These are phyloP conservation scores for Tenualosa ilisha DNA, from an alignment of 2,797 vertebrate genomes.

Conservation along the genomic window DNA sequence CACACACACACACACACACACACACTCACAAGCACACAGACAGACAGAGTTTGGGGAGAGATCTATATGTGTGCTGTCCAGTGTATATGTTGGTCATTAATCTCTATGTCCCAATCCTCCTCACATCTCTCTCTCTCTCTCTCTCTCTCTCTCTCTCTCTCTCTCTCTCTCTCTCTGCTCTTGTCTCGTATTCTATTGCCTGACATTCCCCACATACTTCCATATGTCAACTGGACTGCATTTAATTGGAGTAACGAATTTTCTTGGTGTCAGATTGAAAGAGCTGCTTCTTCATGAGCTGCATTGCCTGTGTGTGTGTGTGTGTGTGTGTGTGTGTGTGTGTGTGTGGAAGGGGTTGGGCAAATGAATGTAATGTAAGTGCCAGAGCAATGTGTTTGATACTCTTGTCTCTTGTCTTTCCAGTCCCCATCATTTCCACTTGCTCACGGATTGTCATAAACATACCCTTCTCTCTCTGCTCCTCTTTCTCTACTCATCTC, in stretches of 20 bases:
- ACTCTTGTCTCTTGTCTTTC: background rate
- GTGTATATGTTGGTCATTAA: background rate
- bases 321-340: background rate
- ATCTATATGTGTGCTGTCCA: background rate
- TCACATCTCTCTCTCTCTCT: background rate
- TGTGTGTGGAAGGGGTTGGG: background rate
- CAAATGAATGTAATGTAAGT: background rate
- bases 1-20: slow-evolving; percentile 8
- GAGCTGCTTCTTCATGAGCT: background rate
- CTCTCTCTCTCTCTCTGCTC: background rate
- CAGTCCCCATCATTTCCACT: background rate
- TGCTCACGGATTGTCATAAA: background rate
- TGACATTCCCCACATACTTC: background rate
- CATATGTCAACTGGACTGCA: background rate
- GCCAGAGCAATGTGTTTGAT: background rate
- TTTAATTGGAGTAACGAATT: slow-evolving; percentile 14
- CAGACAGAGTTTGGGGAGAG: background rate
- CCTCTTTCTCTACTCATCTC: background rate
- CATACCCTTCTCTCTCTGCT: background rate
- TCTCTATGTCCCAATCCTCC: background rate
- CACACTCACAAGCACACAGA: background rate
- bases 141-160: background rate
- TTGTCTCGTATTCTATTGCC: background rate
- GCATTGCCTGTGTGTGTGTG: background rate
- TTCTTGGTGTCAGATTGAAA: slow-evolving; percentile 12